Evolutionary conservation across 2,113 vertebrate species (phyloP), one percentile per base, ranked within the genome.

Genomic region (Ammodytes marinus): DNA sequence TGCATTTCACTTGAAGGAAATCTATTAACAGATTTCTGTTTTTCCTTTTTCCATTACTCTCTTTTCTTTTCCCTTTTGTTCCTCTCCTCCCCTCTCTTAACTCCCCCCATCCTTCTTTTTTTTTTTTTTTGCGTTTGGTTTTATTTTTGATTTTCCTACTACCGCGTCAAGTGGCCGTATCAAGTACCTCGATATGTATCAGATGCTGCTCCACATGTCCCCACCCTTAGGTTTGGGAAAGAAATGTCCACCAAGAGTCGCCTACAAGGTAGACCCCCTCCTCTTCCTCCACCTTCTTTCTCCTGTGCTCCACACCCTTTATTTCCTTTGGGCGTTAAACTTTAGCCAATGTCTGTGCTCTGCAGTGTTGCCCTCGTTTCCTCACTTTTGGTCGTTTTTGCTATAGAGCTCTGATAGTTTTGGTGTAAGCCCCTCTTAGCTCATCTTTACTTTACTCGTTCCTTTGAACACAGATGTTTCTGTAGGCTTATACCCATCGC

Each of bases 191-290:
- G 97, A 99, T 96, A 99, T 99, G 98, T 99, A 99, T 96, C 97
- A 98, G 97, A 99, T 99, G 97, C 97, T 99, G 96, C 97, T 97
- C 94, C 98, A 99, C 96, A 98, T 99, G 98, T 98, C 97, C 95
- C 98, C 98, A 89, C 98, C 98, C 91, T 97, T 99, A 96, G 98
- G 98, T 95, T 97, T 99, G 93, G 98, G 98, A 94, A 99, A 99
- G 97, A 98, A 98, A 96, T 99, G 98, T 93, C 98, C 98, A 40
- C 97, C 97, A 93, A 96, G 98, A 84, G 94, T 99, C 94, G 98
- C 98, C 87, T 98, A 99, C 96, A 99, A 99, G 98, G 98, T 99
- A 99, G 97, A 96, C 89, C 87, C 90, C 89, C 75, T 80, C 80
- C 83, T 82, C 88, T 37, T 89, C 65, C 75, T 86, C 77, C 0